phyloP scores from a whole-genome alignment of 2,888 invertebrate species.

The Melieria picta region DNA sequence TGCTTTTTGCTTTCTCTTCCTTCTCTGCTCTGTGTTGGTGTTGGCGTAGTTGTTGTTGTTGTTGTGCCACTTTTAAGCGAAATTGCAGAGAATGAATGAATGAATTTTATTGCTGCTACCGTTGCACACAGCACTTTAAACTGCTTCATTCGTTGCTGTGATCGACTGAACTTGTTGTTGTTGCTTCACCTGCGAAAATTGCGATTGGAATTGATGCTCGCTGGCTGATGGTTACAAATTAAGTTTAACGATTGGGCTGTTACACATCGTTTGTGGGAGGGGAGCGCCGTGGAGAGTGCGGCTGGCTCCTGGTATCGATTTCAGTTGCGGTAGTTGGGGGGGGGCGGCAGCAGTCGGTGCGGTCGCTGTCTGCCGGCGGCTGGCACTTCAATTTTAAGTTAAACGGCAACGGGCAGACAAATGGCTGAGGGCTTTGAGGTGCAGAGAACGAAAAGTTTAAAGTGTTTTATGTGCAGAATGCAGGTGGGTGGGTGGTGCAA shows the following conservation, averaged over 20 bases:
- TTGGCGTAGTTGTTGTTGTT: background rate
- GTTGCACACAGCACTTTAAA: background rate
- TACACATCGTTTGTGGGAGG: background rate
- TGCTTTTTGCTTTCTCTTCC: background rate
- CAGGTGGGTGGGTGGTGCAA: no score
- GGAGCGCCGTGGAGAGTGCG: no score
- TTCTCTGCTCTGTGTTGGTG: background rate
- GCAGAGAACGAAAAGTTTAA: no score
- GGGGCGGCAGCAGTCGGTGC: constrained; percentile 2
- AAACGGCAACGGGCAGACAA: no score
- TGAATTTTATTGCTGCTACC: background rate
- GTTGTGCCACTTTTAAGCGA: constrained; percentile 38
- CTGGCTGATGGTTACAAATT: constrained; percentile 29
- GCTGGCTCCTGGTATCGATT: constrained; percentile 18
- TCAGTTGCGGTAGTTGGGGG: constrained; percentile 1
- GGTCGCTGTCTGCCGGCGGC: background rate
- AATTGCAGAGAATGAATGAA: constrained; percentile 22
- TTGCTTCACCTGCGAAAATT: background rate
- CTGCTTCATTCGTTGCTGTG: background rate
- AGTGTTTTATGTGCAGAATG: no score
- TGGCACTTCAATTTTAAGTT: no score
- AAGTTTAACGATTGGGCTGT: constrained; percentile 33
- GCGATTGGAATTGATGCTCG: constrained; percentile 15
- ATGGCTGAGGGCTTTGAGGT: no score
- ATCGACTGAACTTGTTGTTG: background rate